Evolutionary conservation across 2,888 invertebrate genomes (phyloP).

Genomic region (Glyphotaelius pellucidus): DNA sequence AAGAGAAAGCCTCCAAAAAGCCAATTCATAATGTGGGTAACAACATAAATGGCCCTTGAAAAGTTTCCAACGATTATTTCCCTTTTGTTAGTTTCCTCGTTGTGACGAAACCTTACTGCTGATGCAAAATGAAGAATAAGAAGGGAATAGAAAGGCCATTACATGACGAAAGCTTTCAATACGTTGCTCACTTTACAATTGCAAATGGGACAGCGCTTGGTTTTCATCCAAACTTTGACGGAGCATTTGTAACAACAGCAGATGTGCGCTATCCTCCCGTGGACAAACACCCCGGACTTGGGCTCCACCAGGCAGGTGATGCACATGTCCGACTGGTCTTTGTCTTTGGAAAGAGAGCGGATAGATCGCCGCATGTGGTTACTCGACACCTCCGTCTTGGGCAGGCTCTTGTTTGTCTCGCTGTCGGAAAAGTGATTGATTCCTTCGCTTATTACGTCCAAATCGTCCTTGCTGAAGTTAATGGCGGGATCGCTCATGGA

Average conservation of each 20-base stretch:
- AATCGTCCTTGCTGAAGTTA: conserved; percentile 67
- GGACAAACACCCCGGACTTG: conserved; percentile 83
- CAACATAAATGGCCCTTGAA: conserved; percentile 61
- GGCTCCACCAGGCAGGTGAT: conserved; percentile 80
- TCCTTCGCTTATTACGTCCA: conserved; percentile 66
- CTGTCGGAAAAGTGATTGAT: conserved; percentile 67
- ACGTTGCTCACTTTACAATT: conserved; percentile 83
- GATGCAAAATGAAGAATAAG: not conserved
- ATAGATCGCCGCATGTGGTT: conserved; percentile 8
- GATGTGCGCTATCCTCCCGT: conserved; percentile 81
- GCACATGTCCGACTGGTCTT: conserved; percentile 72
- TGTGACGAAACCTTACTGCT: not conserved
- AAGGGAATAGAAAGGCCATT: conserved; percentile 40
- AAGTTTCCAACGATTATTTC: conserved; percentile 31
- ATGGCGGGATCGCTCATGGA: conserved; percentile 74
- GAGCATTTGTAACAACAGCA: conserved; percentile 86
- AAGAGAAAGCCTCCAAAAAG: conserved; percentile 21
- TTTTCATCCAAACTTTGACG: conserved; percentile 80
- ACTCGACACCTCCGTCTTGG: conserved; percentile 15
- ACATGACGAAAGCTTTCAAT: conserved; percentile 78
- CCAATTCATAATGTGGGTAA: conserved; percentile 64
- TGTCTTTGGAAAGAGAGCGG: conserved; percentile 16
- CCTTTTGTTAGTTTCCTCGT: not conserved
- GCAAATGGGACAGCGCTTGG: conserved; percentile 83
- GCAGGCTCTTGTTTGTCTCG: conserved; percentile 37